Percentiles rank a stretch among this genome's conserved stretches.
Conservation (phyloP, 2,113 vertebrate genomes). For the Condylura cristata region DNA sequence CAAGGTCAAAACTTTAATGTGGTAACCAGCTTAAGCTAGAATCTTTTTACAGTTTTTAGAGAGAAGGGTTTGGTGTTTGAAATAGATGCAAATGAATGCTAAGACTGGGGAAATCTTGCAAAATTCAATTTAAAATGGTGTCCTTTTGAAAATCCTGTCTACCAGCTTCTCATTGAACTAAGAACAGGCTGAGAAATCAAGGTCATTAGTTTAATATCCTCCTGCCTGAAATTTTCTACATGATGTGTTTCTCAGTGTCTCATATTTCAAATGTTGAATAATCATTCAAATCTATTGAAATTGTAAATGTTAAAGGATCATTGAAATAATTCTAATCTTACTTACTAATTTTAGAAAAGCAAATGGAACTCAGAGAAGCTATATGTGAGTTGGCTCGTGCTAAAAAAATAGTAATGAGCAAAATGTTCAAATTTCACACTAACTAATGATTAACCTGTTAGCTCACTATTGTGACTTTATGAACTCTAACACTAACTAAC, state of each 20-base stretch:
- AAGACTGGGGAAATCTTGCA: conserved; percentile 34
- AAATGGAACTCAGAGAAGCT: background rate
- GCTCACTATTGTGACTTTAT: background rate
- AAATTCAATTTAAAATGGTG: conserved; percentile 46
- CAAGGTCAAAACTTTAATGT: conserved; percentile 67
- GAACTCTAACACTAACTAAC: background rate
- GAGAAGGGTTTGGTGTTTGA: conserved; percentile 31
- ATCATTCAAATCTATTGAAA: conserved; percentile 46
- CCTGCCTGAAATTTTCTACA: conserved; percentile 3
- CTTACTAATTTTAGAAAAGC: conserved; percentile 45
- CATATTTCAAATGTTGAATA: conserved; percentile 3
- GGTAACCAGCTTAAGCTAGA: conserved; percentile 44
- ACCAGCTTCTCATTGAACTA: background rate
- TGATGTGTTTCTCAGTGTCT: background rate
- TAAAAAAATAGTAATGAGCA: background rate
- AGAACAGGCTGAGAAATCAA: conserved; percentile 7
- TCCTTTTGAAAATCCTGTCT: conserved; percentile 45
- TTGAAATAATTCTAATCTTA: conserved; percentile 26
- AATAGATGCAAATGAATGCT: conserved; percentile 60
- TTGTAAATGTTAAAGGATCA: conserved; percentile 10
- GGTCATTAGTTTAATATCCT: conserved; percentile 38
- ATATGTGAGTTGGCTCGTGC: background rate
- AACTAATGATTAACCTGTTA: background rate
- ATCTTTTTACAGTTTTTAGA: conserved; percentile 20
- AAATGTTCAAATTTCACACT: background rate